Percentiles rank a stretch among this genome's conserved stretches.
phyloP scores from a whole-genome alignment of 2,113 vertebrate species.

The Pedionomus torquatus region DNA sequence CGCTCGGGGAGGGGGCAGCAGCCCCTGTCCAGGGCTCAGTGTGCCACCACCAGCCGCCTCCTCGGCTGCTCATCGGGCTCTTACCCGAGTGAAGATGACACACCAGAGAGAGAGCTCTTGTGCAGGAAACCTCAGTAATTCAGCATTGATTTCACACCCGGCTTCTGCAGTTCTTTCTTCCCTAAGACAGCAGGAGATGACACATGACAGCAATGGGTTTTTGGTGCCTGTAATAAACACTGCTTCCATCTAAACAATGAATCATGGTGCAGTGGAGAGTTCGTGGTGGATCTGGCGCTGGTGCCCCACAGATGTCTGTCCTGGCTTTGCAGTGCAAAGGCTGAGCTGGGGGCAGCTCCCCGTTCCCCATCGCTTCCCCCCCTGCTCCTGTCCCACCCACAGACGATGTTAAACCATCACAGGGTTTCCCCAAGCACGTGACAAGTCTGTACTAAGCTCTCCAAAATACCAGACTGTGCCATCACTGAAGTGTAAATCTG shows the following conservation, averaged over 20 bases:
- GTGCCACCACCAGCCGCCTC: background rate
- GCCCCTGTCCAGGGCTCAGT: background rate
- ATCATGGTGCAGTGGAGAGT: background rate
- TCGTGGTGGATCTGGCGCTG: fast-evolving
- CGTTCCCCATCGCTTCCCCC: fast-evolving
- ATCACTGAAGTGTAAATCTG: background rate
- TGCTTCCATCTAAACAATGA: background rate
- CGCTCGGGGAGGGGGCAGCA: background rate
- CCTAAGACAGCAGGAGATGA: background rate
- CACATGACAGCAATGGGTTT: background rate
- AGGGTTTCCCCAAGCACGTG: background rate
- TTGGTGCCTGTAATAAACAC: background rate
- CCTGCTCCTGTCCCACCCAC: background rate
- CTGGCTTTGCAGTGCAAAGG: background rate
- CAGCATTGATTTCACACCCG: background rate
- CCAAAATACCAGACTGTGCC: background rate
- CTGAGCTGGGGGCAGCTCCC: background rate
- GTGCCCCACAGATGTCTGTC: background rate
- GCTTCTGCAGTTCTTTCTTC: background rate
- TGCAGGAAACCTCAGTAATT: background rate
- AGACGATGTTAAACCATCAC: background rate
- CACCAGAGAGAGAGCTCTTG: background rate
- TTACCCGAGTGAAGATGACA: background rate
- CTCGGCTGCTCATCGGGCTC: background rate
- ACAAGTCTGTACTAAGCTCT: background rate